Base-by-base conservation (phyloP, 2,113 vertebrate genomes). In the Irena cyanogastra region DNA sequence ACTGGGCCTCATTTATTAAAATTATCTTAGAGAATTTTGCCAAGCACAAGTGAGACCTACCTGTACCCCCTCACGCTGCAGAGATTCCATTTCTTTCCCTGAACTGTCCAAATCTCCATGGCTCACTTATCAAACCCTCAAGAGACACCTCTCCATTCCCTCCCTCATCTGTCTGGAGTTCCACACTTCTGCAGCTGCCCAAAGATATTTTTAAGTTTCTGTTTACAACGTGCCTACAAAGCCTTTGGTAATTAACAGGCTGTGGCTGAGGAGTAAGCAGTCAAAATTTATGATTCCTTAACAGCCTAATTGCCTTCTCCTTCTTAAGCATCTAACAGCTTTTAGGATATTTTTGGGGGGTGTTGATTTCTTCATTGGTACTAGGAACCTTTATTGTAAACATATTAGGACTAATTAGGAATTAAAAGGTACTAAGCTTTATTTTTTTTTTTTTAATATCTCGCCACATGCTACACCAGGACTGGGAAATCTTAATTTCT, bases 331-430 rank as follows among this genome's bases (percentile, higher is more conserved):
- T 42, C 5, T 39, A 42, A 24, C 11, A 89, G 7, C 2, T 69
- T 78, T 44, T 50, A 49, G 15, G 2, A 0, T 1, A 27, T 53
- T 57, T 75, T 47, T 6, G 10, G 6, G 7, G 7, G 3, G 3
- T 12, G 2, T 35, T 30, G 0, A 7, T n/a, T 37, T 30, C 76
- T 59, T 6, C 5, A 9, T 81, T 82, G 70, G 10, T 27, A n/a
- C 5, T 16, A 31, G 3, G 6, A 16, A n/a, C 6, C 2, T 27
- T 30, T 56, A 9, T 56, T 64, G 24, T 18, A 50, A 50, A 1
- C 2, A 17, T 33, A 30, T 30, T 30, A 65, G 16, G 31, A 22
- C 8, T 35, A n/a, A n/a, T n/a, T n/a, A n/a, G 11, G 21, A 56
- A 77, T 64, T 27, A 35, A 1, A 7, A 71, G 7, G 5, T 44